Evolutionary conservation across 2,113 vertebrate species (phyloP).

Genomic region (Solea senegalensis): DNA sequence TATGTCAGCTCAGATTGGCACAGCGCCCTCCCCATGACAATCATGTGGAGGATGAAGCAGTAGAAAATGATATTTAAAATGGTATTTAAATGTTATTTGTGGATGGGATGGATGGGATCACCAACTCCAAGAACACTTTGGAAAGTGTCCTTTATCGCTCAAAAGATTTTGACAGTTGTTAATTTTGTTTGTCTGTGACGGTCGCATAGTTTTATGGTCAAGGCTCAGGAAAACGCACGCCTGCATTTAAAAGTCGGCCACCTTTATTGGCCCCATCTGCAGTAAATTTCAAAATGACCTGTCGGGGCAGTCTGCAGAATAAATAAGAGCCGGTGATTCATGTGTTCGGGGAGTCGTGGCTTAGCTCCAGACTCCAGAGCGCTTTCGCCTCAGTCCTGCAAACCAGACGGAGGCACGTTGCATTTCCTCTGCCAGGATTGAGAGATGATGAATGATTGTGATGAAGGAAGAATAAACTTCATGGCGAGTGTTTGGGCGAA

Average conservation of each 20-base stretch:
- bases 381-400: conserved; percentile 36
- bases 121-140: neutral
- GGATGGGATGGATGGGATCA: neutral
- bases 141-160: conserved; percentile 27
- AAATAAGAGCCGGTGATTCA: conserved; percentile 54
- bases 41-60: too few species aligned
- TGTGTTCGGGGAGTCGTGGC: conserved; percentile 28
- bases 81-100: conserved; percentile 4
- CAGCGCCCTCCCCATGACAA: too few species aligned
- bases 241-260: conserved; percentile 11
- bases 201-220: conserved; percentile 18
- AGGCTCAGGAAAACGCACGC: conserved; percentile 15
- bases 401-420: conserved; percentile 25
- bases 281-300: conserved; percentile 28
- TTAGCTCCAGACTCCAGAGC: conserved; percentile 22
- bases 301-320: conserved; percentile 22
- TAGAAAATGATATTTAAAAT: too few species aligned
- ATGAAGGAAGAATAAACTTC: conserved; percentile 52
- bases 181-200: conserved; percentile 24
- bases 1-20: too few species aligned
- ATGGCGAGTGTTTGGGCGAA: conserved; percentile 10
- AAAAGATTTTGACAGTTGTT: conserved; percentile 10
- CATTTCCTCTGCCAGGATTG: conserved; percentile 36
- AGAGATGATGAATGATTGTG: conserved; percentile 43
- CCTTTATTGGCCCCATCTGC: conserved; percentile 35